phyloP scores from a whole-genome alignment of 2,797 vertebrate species.

The Epinephelus coioides region DNA sequence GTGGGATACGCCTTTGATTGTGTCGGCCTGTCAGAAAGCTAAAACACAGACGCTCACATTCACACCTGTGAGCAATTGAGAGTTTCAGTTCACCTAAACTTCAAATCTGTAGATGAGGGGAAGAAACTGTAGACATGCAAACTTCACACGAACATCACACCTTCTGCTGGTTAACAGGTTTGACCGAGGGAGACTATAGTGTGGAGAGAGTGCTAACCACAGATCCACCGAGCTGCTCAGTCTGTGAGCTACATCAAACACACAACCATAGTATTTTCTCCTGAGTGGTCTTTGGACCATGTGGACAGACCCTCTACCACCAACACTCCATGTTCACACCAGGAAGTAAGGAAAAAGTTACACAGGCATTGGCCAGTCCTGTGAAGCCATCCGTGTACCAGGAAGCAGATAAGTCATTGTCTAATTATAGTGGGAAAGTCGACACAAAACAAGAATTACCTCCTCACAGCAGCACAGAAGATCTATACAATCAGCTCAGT shows the following conservation, averaged over 20 bases:
- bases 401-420: conserved; percentile 34
- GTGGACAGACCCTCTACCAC: neutral
- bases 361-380: neutral
- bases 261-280: no score
- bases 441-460: neutral
- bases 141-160: no score
- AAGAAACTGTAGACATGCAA: no score
- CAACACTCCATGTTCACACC: neutral
- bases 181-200: neutral
- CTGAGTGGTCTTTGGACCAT: no score
- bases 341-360: conserved; percentile 11
- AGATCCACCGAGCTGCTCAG: neutral
- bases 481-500: no score
- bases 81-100: neutral
- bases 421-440: neutral
- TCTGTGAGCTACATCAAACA: neutral
- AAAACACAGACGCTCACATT: neutral
- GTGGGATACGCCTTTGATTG: neutral
- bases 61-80: neutral
- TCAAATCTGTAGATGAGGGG: no score
- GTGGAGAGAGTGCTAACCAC: neutral
- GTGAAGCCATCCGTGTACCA: neutral
- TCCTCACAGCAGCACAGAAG: no score
- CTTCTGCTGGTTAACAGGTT: neutral
- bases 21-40: neutral